phyloP scores from a whole-genome alignment of 2,888 invertebrate species.

The Scaptomyza parva region DNA sequence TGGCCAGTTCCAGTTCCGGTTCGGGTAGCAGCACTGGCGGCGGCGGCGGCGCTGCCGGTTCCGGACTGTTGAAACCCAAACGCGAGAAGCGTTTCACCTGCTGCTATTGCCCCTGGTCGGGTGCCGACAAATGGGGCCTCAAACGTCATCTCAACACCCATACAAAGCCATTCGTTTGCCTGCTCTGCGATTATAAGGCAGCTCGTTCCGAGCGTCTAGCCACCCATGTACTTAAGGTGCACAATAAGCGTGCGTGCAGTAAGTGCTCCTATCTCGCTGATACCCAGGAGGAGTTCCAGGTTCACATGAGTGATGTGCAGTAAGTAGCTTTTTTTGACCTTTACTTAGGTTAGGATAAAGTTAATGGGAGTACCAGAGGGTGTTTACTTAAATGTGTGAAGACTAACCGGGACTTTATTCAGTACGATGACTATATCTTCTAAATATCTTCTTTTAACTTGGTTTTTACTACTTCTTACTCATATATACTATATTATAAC shows the following conservation, averaged over 20 bases:
- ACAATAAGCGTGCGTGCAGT: slow-evolving; percentile 95
- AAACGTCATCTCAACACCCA: slow-evolving; percentile 97
- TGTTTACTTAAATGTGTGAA: too few species aligned
- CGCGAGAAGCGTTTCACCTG: slow-evolving; percentile 92
- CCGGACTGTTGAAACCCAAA: slow-evolving; percentile 84
- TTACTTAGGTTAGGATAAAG: not conserved
- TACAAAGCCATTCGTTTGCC: slow-evolving; percentile 95
- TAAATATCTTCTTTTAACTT: too few species aligned
- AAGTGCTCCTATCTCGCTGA: slow-evolving; percentile 95
- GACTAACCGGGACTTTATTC: too few species aligned
- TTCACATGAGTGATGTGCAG: slow-evolving; percentile 92
- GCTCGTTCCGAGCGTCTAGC: slow-evolving; percentile 95
- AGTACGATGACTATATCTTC: too few species aligned
- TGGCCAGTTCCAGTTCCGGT: slow-evolving; percentile 72
- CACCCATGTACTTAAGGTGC: slow-evolving; percentile 95
- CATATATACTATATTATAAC: too few species aligned
- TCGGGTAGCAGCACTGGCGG: slow-evolving; percentile 58
- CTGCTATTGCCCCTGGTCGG: slow-evolving; percentile 96
- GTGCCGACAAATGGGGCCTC: slow-evolving; percentile 96
- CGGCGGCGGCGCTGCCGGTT: slow-evolving; percentile 39
- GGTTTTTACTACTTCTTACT: too few species aligned
- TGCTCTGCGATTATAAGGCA: slow-evolving; percentile 96
- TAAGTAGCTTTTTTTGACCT: slow-evolving; percentile 86
- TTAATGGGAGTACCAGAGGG: too few species aligned
- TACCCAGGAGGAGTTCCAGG: slow-evolving; percentile 91